phyloP scores from a whole-genome alignment of 2,888 invertebrate species.

The Poecilobothrus nobilitatus region DNA sequence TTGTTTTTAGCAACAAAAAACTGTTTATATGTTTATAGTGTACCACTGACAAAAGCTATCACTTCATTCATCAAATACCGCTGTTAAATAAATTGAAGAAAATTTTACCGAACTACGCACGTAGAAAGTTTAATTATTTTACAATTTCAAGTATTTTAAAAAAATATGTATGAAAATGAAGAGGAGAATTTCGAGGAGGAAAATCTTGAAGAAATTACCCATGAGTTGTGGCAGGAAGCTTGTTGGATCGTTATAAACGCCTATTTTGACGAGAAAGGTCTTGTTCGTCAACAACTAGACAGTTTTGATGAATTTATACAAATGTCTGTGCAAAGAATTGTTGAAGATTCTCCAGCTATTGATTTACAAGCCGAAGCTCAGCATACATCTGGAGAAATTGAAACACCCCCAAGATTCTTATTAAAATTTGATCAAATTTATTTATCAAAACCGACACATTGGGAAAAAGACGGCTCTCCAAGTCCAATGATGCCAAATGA shows the following conservation, averaged over 20 bases:
- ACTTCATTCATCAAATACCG: too few species aligned
- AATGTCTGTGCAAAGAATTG: slow-evolving; percentile 98
- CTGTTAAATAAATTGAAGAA: too few species aligned
- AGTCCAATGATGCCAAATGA: slow-evolving; percentile 99
- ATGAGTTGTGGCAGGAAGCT: slow-evolving; percentile 99
- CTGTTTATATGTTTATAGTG: too few species aligned
- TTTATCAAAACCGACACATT: slow-evolving; percentile 97
- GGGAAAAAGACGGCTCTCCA: slow-evolving; percentile 99
- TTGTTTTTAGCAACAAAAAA: too few species aligned
- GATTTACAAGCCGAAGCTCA: slow-evolving; percentile 97
- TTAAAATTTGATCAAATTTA: slow-evolving; percentile 99
- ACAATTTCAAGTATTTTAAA: too few species aligned
- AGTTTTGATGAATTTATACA: slow-evolving; percentile 99
- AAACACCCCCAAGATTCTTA: slow-evolving; percentile 80
- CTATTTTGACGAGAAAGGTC: slow-evolving; percentile 99
- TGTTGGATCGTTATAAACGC: slow-evolving; percentile 99
- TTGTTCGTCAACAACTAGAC: slow-evolving; percentile 97
- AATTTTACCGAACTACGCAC: too few species aligned
- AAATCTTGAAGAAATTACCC: slow-evolving; percentile 90
- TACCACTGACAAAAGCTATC: too few species aligned
- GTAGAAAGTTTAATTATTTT: too few species aligned
- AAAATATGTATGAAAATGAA: slow-evolving; percentile 39
- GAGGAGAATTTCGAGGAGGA: slow-evolving; percentile 65
- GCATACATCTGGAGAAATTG: slow-evolving; percentile 87
- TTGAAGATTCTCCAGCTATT: slow-evolving; percentile 97